Percentiles rank a stretch among this genome's conserved stretches.
These are phyloP conservation scores for Drosophila rhopaloa DNA, from an alignment of 1,140 invertebrate species.

Conservation along the genomic window DNA sequence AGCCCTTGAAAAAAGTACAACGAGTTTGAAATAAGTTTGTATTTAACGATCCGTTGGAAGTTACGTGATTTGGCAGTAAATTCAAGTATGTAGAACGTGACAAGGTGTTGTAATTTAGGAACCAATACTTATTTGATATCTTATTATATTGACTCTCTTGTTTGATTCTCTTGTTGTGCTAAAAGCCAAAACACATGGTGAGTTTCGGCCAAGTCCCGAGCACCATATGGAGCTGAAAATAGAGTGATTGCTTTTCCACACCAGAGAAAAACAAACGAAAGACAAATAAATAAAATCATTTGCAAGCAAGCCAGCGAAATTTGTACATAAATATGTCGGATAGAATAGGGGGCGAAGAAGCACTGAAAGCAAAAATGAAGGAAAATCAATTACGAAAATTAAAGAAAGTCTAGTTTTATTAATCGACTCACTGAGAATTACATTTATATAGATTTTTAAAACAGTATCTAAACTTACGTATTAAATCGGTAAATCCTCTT, in stretches of 20 bases:
- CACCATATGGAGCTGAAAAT: conserved; percentile 45
- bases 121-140: neutral
- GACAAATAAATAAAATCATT: conserved; percentile 48
- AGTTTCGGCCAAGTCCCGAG: conserved; percentile 15
- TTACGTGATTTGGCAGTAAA: conserved; percentile 28
- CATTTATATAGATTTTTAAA: too few relatives aligned
- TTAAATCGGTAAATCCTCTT: too few relatives aligned
- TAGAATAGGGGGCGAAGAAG: conserved; percentile 30
- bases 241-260: conserved; percentile 46
- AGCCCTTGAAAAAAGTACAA: neutral
- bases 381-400: too few relatives aligned
- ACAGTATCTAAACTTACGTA: too few relatives aligned
- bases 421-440: too few relatives aligned
- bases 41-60: conserved; percentile 2
- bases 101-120: conserved; percentile 4
- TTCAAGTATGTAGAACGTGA: conserved; percentile 19
- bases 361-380: conserved; percentile 8
- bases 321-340: conserved; percentile 36
- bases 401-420: too few relatives aligned
- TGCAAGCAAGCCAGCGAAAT: conserved; percentile 20
- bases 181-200: conserved; percentile 9
- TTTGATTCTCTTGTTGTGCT: conserved; percentile 4
- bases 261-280: conserved; percentile 40
- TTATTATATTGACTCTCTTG: conserved; percentile 13
- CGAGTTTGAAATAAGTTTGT: neutral